These are phyloP conservation scores for Agrotis clavis DNA, from an alignment of 2,888 invertebrate species.

Conservation along the genomic window DNA sequence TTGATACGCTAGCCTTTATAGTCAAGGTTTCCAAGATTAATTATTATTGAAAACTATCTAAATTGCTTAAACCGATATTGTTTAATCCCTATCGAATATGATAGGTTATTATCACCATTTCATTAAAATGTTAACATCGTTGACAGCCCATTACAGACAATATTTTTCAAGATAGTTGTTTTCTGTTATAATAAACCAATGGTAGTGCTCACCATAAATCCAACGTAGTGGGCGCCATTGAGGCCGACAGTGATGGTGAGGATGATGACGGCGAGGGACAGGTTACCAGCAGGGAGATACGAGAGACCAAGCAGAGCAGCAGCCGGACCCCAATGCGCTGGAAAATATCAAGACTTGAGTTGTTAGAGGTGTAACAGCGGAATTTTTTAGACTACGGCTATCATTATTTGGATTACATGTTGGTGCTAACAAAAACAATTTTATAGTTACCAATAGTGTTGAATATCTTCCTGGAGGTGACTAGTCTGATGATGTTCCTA, in stretches of 20 bases:
- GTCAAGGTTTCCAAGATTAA: too few relatives aligned
- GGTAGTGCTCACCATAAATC: slow-evolving; percentile 92
- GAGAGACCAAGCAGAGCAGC: slow-evolving; percentile 92
- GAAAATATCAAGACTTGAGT: slow-evolving; percentile 34
- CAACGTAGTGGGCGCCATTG: slow-evolving; percentile 94
- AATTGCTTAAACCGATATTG: neutral
- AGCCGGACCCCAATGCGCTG: slow-evolving; percentile 94
- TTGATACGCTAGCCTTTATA: neutral
- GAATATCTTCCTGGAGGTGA: slow-evolving; percentile 92
- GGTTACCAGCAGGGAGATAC: slow-evolving; percentile 89
- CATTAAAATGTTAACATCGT: too few relatives aligned
- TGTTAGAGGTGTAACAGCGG: too few relatives aligned
- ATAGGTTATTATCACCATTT: too few relatives aligned
- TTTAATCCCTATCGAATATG: neutral
- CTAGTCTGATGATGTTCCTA: slow-evolving; percentile 87
- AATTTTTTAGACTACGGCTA: too few relatives aligned
- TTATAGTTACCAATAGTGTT: slow-evolving; percentile 91
- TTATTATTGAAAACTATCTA: too few relatives aligned
- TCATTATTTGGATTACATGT: too few relatives aligned
- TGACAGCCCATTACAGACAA: too few relatives aligned
- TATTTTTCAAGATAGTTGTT: neutral
- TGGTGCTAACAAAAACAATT: neutral
- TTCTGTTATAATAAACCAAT: neutral
- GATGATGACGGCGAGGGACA: slow-evolving; percentile 92
- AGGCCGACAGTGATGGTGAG: slow-evolving; percentile 94